Conservation (phyloP, 1,140 invertebrate genomes). For the Diploscapter pachys region DNA sequence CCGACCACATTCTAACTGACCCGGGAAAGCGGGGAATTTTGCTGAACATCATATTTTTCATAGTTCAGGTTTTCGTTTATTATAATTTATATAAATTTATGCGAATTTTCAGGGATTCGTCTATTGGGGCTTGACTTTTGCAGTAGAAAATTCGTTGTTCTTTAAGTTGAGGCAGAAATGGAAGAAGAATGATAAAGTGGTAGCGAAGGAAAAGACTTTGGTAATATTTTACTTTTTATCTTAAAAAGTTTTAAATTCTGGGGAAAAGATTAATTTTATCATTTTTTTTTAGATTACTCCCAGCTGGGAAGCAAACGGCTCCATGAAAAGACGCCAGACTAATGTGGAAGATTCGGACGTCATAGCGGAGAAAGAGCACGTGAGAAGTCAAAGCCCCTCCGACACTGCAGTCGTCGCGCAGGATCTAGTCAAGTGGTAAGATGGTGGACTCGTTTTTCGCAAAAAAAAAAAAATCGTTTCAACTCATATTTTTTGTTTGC, state of each 20-base stretch:
- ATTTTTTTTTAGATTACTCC: neutral
- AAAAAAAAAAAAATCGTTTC: neutral
- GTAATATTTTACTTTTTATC: too few relatives aligned
- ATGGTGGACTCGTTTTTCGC: too few relatives aligned
- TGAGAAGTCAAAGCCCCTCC: conserved; percentile 5
- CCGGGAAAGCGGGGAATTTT: conserved; percentile 36
- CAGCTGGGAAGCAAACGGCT: neutral
- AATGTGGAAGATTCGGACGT: conserved; percentile 43
- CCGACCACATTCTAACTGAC: conserved; percentile 37
- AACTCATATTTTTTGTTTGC: neutral
- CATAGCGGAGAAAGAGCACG: conserved; percentile 36
- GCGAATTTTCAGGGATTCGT: conserved; percentile 37
- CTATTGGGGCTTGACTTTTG: conserved; percentile 43
- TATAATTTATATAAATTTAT: neutral
- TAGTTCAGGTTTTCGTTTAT: conserved; percentile 21
- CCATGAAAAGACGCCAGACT: neutral
- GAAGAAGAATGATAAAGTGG: neutral
- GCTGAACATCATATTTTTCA: conserved; percentile 39
- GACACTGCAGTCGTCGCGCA: conserved; percentile 33
- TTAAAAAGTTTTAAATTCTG: too few relatives aligned
- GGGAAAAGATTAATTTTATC: too few relatives aligned
- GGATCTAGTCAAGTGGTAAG: conserved; percentile 29
- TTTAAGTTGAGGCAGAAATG: neutral
- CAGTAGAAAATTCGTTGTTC: conserved; percentile 38
- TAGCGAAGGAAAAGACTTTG: too few relatives aligned